Base-by-base conservation (phyloP, 2,888 invertebrate genomes). In the Holacanthella duospinosa region DNA sequence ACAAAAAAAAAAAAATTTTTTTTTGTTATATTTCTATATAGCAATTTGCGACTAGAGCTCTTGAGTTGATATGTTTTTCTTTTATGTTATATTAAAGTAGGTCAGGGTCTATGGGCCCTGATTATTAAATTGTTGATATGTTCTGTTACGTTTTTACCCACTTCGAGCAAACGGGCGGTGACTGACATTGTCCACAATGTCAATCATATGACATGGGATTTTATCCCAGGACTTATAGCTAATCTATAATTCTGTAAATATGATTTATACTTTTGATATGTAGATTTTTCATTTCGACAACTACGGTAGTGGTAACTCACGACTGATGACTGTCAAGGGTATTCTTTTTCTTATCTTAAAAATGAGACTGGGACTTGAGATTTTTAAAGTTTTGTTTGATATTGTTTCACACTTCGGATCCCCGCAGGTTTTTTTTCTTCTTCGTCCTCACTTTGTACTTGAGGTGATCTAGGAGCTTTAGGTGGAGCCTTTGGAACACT, bases 371-470 rank as follows among this genome's bases (percentile, higher is more conserved):
- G 36, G 16, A 16, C 9, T 6, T 36, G 6, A 12, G 36, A 36
- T 19, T 43, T 56, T 67, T 64, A 70, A 3, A 70, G 62, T 60
- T 70, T 65, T 21, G 70, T 70, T 66, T 70, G 70, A 61, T 70
- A 70, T 60, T 70, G 70, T 64, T 70, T 70, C n/a, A 70, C 70
- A 63, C 68, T 70, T 55, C 68, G 67, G 29, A 70, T 64, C 1
- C 66, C 64, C 1, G 64, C 64, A 12, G 60, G 63, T 55, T 55
- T 59, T 43, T 66, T 66, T 12, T 70, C 70, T 29, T 55, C 58
- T 56, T 70, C 70, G 44, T 68, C 67, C 60, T 68, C 67, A 27
- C 61, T 62, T 36, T 56, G 62, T 29, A 66, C 64, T 53, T 62
- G 63, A 55, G 60, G 43, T 36, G 60, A 55, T 48, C 43, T 25